A percentile compares a stretch with the other conserved stretches of the same genome.
These are phyloP conservation scores for Micromesistius poutassou DNA, from an alignment of 2,797 vertebrate genomes.

Conservation along the genomic window DNA sequence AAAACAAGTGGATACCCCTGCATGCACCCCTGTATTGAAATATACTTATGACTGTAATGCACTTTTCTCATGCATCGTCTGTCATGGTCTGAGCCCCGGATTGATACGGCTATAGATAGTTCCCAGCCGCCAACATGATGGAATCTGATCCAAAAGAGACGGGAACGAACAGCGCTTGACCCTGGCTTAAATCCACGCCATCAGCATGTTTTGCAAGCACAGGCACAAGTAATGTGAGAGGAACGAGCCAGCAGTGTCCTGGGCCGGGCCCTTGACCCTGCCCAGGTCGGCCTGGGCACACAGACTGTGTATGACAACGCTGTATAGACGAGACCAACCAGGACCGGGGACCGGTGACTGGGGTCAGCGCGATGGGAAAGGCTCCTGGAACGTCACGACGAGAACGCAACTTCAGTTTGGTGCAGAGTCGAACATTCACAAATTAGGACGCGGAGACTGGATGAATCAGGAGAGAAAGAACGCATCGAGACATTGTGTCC, in stretches of 20 bases:
- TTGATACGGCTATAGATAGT: conserved; percentile 36
- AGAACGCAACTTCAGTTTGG: too few relatives aligned
- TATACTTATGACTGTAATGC: conserved; percentile 18
- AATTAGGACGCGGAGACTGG: not conserved
- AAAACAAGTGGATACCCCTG: not conserved
- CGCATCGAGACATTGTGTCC: not conserved
- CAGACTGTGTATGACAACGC: conserved; percentile 34
- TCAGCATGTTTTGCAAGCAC: conserved; percentile 69
- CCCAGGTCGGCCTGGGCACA: conserved; percentile 44
- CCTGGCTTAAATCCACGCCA: conserved; percentile 57
- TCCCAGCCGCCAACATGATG: conserved; percentile 56
- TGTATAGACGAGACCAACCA: conserved; percentile 21
- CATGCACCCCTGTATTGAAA: conserved; percentile 15
- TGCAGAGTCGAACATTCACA: too few relatives aligned
- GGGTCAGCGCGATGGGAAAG: too few relatives aligned
- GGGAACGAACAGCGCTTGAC: conserved; percentile 57
- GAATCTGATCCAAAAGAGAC: conserved; percentile 57
- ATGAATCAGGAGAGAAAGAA: not conserved
- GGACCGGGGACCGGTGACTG: too few relatives aligned
- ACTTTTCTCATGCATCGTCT: conserved; percentile 19
- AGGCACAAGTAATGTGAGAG: conserved; percentile 69
- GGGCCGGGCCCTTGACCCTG: conserved; percentile 55
- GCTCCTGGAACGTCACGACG: too few relatives aligned
- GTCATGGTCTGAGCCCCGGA: conserved; percentile 21
- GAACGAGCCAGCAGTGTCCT: conserved; percentile 64